Percentiles rank a stretch among this genome's conserved stretches.
phyloP scores from a whole-genome alignment of 2,797 vertebrate genomes.

The Rhynchotus rufescens region DNA sequence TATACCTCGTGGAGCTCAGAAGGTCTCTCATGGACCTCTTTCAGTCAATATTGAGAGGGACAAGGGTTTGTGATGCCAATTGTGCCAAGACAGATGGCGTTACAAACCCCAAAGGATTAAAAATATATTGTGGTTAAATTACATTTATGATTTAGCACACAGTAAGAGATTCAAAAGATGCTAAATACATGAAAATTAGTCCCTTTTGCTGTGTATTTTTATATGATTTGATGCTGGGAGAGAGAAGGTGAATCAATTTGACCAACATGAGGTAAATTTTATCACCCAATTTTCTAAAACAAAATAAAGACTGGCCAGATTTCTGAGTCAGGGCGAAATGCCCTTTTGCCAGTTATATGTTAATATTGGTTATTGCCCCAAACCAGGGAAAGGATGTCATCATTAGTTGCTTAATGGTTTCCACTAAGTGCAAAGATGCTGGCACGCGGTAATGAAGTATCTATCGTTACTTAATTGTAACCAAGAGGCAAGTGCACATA shows the following conservation, averaged over 20 bases:
- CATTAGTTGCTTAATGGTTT: neutral
- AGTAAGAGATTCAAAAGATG: neutral
- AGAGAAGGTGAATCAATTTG: accelerated
- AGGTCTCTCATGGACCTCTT: neutral
- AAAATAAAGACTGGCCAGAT: neutral
- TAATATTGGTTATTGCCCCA: neutral
- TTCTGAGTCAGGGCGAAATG: neutral
- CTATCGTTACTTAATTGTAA: constrained; percentile 17
- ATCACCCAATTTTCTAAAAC: neutral
- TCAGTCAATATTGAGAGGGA: neutral
- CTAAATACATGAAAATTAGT: neutral
- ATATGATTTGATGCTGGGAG: neutral
- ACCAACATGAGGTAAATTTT: neutral
- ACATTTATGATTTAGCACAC: neutral
- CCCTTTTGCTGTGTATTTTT: accelerated
- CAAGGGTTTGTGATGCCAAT: neutral
- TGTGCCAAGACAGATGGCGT: neutral
- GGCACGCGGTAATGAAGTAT: neutral
- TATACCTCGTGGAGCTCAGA: neutral
- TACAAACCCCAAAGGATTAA: neutral
- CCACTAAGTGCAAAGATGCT: neutral
- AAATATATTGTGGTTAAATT: neutral
- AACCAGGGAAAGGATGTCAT: neutral
- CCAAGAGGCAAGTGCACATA: neutral
- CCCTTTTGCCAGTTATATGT: neutral